Evolutionary conservation across 2,797 vertebrate genomes (phyloP).

Genomic region (Rachycentron canadum): DNA sequence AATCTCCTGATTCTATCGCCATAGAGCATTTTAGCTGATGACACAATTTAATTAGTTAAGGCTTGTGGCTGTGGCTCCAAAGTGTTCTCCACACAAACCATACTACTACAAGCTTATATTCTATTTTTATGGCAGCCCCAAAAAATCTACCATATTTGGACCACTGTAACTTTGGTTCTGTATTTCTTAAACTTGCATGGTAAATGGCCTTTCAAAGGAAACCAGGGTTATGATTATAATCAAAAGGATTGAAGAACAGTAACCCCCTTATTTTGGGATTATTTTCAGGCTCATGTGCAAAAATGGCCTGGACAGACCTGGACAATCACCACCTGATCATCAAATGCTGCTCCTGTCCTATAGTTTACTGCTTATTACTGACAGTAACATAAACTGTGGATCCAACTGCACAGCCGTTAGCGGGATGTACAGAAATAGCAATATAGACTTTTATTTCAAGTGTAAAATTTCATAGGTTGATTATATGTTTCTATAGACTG

Average conservation of each 20-base stretch:
- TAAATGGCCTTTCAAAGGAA: neutral
- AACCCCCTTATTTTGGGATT: neutral
- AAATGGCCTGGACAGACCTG: neutral
- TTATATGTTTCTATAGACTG: constrained; percentile 80
- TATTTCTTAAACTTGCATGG: neutral
- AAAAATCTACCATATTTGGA: neutral
- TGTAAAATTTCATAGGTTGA: constrained; percentile 77
- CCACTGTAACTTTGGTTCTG: neutral
- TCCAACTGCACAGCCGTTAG: constrained; percentile 43
- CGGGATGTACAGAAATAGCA: constrained; percentile 67
- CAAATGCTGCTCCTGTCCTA: neutral
- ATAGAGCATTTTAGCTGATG: neutral
- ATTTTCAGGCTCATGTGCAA: neutral
- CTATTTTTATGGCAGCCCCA: neutral
- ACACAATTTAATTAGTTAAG: neutral
- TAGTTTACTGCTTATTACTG: constrained; percentile 47
- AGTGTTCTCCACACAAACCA: neutral
- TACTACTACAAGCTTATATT: neutral
- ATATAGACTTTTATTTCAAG: constrained; percentile 74
- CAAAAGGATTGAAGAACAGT: neutral
- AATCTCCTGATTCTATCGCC: neutral
- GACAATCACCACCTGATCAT: constrained; percentile 20
- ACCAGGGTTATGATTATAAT: neutral
- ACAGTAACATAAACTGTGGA: constrained; percentile 57
- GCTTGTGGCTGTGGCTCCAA: neutral